Evolutionary conservation across 2,797 vertebrate genomes (phyloP).

Genomic region (Eupleurogrammus muticus): DNA sequence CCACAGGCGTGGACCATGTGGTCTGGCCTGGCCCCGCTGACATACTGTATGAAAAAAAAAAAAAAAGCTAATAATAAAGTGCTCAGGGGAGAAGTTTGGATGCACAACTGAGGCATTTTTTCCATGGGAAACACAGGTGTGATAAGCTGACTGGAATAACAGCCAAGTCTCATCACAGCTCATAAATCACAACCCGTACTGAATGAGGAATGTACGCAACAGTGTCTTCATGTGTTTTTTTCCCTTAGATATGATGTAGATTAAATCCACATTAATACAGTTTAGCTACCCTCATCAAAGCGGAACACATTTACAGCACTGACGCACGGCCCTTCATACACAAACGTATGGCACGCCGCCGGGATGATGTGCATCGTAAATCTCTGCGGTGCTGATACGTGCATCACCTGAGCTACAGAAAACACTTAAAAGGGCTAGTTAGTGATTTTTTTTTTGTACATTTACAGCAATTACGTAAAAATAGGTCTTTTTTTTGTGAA

Average conservation of each 20-base stretch:
- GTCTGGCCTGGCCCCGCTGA: constrained; percentile 51
- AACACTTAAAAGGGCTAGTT: not conserved
- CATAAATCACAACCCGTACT: constrained; percentile 51
- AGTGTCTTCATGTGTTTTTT: constrained; percentile 16
- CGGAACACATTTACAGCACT: not conserved
- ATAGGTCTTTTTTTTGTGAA: too few species aligned
- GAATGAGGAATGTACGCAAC: constrained; percentile 32
- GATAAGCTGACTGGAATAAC: constrained; percentile 71
- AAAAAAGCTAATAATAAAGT: constrained; percentile 14
- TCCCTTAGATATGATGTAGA: not conserved
- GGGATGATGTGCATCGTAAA: not conserved
- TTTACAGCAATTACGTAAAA: too few species aligned
- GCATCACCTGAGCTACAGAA: too few species aligned
- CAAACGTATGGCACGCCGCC: not conserved
- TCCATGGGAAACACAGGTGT: constrained; percentile 70
- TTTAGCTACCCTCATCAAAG: not conserved
- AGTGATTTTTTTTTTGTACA: too few species aligned
- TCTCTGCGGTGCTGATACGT: not conserved
- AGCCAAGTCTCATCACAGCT: constrained; percentile 40
- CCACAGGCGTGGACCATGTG: constrained; percentile 39
- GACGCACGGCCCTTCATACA: not conserved
- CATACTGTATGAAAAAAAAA: constrained; percentile 23
- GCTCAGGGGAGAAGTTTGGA: constrained; percentile 59
- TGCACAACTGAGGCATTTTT: constrained; percentile 54
- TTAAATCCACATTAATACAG: constrained; percentile 1